A percentile compares a stretch with the other conserved stretches of the same genome.
Evolutionary conservation across 2,888 invertebrate species (phyloP).

Genomic region (Cephus spinipes): DNA sequence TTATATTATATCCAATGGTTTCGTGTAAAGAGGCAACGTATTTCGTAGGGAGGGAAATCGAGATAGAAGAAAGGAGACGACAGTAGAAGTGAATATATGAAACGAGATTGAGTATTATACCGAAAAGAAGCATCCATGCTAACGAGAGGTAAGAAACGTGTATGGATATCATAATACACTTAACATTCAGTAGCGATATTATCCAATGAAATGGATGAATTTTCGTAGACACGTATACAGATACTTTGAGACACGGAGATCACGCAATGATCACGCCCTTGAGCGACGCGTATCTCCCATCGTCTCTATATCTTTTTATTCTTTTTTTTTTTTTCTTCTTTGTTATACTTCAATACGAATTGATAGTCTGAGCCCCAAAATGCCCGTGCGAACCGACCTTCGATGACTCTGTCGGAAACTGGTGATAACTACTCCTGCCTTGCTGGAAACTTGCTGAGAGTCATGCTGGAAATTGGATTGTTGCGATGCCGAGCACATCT

Average conservation of each 20-base stretch:
- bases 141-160: constrained; percentile 6
- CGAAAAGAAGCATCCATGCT: constrained; percentile 24
- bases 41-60: background rate
- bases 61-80: background rate
- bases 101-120: constrained; percentile 1
- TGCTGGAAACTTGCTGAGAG: constrained; percentile 60
- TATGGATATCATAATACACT: constrained; percentile 31
- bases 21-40: background rate
- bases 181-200: constrained; percentile 35
- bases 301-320: background rate
- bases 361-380: background rate
- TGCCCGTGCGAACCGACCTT: constrained; percentile 70
- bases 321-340: no score
- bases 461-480: constrained; percentile 51
- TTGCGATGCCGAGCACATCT: constrained; percentile 42
- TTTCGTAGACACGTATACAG: background rate
- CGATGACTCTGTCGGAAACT: constrained; percentile 89
- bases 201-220: background rate
- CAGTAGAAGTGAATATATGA: background rate
- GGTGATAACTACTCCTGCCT: constrained; percentile 91
- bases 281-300: background rate
- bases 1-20: background rate
- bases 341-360: background rate
- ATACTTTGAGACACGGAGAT: constrained; percentile 7
- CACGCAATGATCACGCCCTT: background rate